phyloP scores from a whole-genome alignment of 92 coral and sea anemone species.

The Parazoanthus atlanticus region DNA sequence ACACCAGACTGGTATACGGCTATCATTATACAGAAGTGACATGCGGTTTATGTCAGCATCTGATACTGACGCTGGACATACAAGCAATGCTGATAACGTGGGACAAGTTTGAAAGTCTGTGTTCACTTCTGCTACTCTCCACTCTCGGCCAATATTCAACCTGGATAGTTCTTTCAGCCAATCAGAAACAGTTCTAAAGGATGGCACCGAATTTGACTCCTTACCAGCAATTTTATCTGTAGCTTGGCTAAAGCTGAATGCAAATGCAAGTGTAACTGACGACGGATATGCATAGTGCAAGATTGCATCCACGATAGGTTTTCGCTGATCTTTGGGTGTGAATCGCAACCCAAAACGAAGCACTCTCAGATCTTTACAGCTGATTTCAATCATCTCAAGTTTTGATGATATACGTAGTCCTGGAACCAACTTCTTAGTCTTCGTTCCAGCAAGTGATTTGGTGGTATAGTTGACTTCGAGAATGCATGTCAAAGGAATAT shows the following conservation, averaged over 20 bases:
- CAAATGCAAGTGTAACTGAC: conserved; percentile 81
- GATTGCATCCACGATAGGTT: conserved; percentile 77
- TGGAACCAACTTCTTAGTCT: conserved; percentile 74
- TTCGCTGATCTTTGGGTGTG: conserved; percentile 75
- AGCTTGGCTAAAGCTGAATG: conserved; percentile 73
- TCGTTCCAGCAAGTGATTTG: conserved; percentile 75
- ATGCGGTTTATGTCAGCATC: conserved; percentile 87
- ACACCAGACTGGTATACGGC: conserved; percentile 95
- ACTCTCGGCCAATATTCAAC: conserved; percentile 76
- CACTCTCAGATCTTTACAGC: conserved; percentile 93
- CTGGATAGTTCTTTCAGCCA: conserved; percentile 85
- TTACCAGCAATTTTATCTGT: conserved; percentile 19
- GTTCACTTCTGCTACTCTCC: conserved; percentile 92
- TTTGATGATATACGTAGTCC: conserved; percentile 75
- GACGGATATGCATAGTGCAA: conserved; percentile 85
- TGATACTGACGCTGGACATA: conserved; percentile 76
- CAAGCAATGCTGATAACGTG: conserved; percentile 77
- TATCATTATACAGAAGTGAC: conserved; percentile 82
- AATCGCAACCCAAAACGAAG: conserved; percentile 92
- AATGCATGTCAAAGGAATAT: conserved; percentile 95
- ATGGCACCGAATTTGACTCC: conserved; percentile 55
- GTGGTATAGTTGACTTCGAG: conserved; percentile 65
- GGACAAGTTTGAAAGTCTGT: conserved; percentile 83
- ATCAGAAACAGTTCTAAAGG: conserved; percentile 82
- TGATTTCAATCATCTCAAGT: conserved; percentile 79